These are phyloP conservation scores for Coenonympha glycerion DNA, from an alignment of 2,888 invertebrate species.

Conservation along the genomic window DNA sequence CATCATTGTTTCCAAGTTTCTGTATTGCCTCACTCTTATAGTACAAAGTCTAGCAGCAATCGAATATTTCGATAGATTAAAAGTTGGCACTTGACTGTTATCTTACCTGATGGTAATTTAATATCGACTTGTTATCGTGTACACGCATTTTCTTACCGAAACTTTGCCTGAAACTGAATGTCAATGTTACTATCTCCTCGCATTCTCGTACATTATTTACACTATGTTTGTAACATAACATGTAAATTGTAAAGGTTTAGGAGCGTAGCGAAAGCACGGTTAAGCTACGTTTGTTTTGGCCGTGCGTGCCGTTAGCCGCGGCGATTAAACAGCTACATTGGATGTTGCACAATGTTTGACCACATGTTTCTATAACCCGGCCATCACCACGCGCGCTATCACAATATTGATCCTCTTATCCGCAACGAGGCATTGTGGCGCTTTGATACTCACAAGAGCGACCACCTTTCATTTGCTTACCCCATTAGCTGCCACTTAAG, in stretches of 20 bases:
- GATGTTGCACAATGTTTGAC: conserved; percentile 70
- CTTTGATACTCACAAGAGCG: conserved; percentile 60
- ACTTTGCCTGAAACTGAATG: neutral
- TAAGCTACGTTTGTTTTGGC: conserved; percentile 50
- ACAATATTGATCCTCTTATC: conserved; percentile 74
- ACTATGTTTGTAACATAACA: conserved; percentile 5
- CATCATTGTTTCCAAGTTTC: too few relatives aligned
- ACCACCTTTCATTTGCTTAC: conserved; percentile 61
- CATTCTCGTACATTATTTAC: too few relatives aligned
- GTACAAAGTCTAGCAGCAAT: too few relatives aligned
- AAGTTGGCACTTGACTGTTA: too few relatives aligned
- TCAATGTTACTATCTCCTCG: conserved; percentile 1
- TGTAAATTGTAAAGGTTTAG: conserved; percentile 12
- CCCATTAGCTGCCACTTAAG: conserved; percentile 66
- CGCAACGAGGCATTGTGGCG: conserved; percentile 58
- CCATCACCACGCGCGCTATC: conserved; percentile 67
- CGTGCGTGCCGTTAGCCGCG: conserved; percentile 46
- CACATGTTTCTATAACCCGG: conserved; percentile 63
- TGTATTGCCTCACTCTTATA: too few relatives aligned
- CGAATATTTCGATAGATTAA: too few relatives aligned
- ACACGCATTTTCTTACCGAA: neutral
- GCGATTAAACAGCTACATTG: conserved; percentile 51
- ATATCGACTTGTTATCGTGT: too few relatives aligned
- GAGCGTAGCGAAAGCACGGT: conserved; percentile 30
- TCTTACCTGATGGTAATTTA: too few relatives aligned